Base-by-base conservation (phyloP, 2,888 invertebrate species). In the Scaptomyza flava region DNA sequence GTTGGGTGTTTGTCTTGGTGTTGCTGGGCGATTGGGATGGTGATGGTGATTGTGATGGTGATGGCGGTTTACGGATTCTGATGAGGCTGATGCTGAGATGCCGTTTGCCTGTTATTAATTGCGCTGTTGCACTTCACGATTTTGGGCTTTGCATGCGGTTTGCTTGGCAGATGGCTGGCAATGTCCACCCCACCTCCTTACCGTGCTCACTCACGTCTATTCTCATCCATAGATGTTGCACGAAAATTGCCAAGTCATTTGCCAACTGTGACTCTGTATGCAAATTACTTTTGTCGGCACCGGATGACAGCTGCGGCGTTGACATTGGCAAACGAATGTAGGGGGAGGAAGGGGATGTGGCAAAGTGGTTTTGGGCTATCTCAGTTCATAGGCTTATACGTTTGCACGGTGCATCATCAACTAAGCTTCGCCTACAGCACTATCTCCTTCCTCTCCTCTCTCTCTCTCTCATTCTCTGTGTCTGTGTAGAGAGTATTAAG, bases 71-170 rank as follows among this genome's bases (percentile, higher is more conserved):
- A 34, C 20, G 11, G 20, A 34, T 50, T 50, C 50, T 9, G 50
- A 20, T 50, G 34, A 20, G 20, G 33, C 7, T 8, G 20, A 20
- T 34, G 50, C 20, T n/a, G 50, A 50, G 33, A 63, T 58, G 72
- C 77, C 72, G 74, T 64, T 74, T 68, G 76, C 53, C 79, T 79
- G 79, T 68, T 79, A 78, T 78, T 78, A 78, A 78, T 78, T 78
- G 79, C 79, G 76, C 76, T 78, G 72, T 78, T 78, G 78, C 78
- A 79, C 78, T 78, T 75, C 68, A 75, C 79, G 68, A 69, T 79
- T 76, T 72, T 23, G 65, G 62, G n/a, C 12, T 66, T 54, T 59
- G 79, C 66, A 59, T 67, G 79, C 62, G 60, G 65, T 33, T 68
- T 74, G 73, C 62, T 68, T 77, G 69, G 38, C 57, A 66, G 69